Conservation (phyloP, 2,797 vertebrate species). For the Leucoraja ocellata region DNA sequence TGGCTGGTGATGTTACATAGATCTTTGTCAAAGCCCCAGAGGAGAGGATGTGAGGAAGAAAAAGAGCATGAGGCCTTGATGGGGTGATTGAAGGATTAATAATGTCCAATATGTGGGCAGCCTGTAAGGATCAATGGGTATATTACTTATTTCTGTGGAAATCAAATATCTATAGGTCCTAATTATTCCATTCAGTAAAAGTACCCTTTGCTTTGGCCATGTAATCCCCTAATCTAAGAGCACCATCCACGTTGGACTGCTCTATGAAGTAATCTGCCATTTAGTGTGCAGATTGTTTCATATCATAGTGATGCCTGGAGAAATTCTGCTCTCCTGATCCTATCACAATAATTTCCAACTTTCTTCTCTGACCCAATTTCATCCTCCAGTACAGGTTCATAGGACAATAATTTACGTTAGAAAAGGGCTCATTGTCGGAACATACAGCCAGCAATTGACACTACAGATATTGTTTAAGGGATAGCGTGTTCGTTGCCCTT, state of each 20-base stretch:
- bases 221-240: background rate
- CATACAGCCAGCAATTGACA: background rate
- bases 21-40: no score
- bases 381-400: background rate
- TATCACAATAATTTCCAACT: background rate
- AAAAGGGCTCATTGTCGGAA: background rate
- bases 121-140: no score
- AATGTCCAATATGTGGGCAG: background rate
- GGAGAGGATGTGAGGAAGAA: no score
- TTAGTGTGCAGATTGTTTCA: background rate
- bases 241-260: background rate
- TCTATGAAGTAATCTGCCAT: background rate
- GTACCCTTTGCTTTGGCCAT: no score
- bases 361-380: background rate
- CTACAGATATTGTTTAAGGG: no score
- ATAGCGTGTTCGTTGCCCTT: background rate
- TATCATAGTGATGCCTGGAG: background rate
- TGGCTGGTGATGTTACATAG: no score
- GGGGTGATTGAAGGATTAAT: no score
- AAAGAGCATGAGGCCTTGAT: no score
- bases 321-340: background rate
- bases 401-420: background rate
- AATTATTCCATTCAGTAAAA: no score
- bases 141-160: no score
- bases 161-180: no score